Conservation (phyloP, 2,113 vertebrate species). For the Dermatemys mawii region DNA sequence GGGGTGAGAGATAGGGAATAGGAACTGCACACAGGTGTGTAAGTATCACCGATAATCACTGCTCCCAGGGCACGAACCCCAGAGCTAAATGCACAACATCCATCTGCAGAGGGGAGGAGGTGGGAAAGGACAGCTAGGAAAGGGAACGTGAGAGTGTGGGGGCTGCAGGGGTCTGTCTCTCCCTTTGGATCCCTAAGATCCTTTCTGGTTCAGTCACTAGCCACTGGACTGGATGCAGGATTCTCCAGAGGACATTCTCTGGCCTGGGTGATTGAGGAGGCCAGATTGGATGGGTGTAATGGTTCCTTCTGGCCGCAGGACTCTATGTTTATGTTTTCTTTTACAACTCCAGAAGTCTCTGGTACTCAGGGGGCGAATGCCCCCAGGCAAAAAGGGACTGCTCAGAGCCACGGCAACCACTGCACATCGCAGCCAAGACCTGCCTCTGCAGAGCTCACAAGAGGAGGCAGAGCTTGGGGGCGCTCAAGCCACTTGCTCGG, state of each 20-base stretch:
- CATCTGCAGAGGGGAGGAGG: neutral
- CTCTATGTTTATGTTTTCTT: neutral
- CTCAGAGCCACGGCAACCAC: no score
- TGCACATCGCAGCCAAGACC: neutral
- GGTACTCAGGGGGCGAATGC: neutral
- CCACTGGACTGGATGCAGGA: neutral
- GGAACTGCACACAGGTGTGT: neutral
- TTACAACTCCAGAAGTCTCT: no score
- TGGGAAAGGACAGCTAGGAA: neutral
- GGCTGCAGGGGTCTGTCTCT: neutral
- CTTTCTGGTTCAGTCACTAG: neutral
- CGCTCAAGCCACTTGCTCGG: neutral
- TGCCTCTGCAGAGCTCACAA: neutral
- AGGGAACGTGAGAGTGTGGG: neutral
- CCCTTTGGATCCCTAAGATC: neutral
- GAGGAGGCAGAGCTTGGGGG: neutral
- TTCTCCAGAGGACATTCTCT: neutral
- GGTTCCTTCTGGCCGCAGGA: neutral
- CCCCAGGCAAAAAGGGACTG: neutral
- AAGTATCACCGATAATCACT: neutral
- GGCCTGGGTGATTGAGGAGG: neutral
- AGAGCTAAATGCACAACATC: neutral
- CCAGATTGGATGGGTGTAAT: no score
- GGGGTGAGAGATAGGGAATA: neutral
- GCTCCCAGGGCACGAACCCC: neutral